Percentiles rank a stretch among this genome's conserved stretches.
Evolutionary conservation across 1,140 invertebrate species (phyloP).

Genomic region (Parasteatoda tepidariorum): DNA sequence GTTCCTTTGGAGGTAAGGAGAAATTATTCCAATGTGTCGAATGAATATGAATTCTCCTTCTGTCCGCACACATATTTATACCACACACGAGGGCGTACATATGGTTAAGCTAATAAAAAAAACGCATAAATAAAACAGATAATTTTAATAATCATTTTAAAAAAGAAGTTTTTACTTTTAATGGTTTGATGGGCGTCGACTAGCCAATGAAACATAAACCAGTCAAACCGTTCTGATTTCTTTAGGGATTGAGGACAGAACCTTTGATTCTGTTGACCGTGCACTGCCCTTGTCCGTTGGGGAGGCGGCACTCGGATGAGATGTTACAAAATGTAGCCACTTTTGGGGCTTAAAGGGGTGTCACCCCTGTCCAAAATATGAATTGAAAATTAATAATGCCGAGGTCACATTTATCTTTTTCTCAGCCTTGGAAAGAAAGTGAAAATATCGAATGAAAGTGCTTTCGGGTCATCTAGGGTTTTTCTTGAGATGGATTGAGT

Average conservation of each 20-base stretch:
- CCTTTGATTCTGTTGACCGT: constrained; percentile 32
- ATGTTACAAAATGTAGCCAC: constrained; percentile 19
- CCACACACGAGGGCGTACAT: constrained; percentile 2
- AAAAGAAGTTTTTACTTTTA: no score
- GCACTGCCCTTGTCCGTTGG: constrained; percentile 12
- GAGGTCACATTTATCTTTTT: constrained; percentile 4
- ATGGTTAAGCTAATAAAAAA: not conserved
- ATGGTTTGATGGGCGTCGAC: constrained; percentile 28
- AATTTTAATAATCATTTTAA: no score
- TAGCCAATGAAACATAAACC: constrained; percentile 7
- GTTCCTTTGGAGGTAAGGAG: not conserved
- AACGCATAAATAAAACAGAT: no score
- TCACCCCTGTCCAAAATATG: constrained; percentile 18
- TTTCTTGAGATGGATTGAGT: no score
- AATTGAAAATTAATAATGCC: not conserved
- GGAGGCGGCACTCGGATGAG: not conserved
- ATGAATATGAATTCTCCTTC: constrained; percentile 8
- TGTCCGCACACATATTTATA: constrained; percentile 15
- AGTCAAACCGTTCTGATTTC: constrained; percentile 1
- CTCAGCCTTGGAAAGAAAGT: constrained; percentile 28
- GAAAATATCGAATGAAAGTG: not conserved
- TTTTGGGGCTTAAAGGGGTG: constrained; percentile 1
- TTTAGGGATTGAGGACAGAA: constrained; percentile 29
- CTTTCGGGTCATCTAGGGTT: no score
- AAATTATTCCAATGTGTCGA: not conserved